Evolutionary conservation across 1,140 invertebrate species (phyloP).

Genomic region (Ylistrum balloti): DNA sequence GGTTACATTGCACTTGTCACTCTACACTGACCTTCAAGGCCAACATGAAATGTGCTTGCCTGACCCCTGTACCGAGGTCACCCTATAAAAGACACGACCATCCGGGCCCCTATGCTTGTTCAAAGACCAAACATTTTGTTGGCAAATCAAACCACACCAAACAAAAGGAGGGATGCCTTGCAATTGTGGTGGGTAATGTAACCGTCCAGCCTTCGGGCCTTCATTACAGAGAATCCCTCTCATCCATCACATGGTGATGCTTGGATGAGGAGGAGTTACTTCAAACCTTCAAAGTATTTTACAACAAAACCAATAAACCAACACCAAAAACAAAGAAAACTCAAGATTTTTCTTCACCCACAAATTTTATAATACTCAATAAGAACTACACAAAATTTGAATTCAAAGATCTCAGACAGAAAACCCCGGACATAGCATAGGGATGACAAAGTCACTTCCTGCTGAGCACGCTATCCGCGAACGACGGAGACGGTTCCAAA

Average conservation of each 20-base stretch:
- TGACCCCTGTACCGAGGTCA: not conserved
- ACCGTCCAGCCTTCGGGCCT: not conserved
- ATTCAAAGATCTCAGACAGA: not conserved
- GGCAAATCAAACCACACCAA: not conserved
- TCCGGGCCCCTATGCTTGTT: not conserved
- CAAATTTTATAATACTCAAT: not conserved
- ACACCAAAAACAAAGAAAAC: not conserved
- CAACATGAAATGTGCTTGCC: not conserved
- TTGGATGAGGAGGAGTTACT: not conserved
- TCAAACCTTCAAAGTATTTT: not conserved
- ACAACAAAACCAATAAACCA: not conserved
- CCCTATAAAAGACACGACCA: not conserved
- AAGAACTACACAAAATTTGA: not conserved
- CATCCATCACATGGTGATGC: slow-evolving; percentile 14
- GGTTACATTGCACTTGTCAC: not conserved
- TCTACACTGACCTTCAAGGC: not conserved
- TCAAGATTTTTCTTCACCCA: not conserved
- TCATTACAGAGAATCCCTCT: slow-evolving; percentile 26
- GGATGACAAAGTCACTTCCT: no score
- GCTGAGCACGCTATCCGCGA: no score
- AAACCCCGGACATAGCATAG: no score
- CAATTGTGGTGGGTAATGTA: not conserved
- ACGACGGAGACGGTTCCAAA: no score
- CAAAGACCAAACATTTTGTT: not conserved
- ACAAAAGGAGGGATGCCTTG: no score